Percentiles rank a stretch among this genome's conserved stretches.
phyloP scores from a whole-genome alignment of 2,113 vertebrate species.

The Apteryx mantelli region DNA sequence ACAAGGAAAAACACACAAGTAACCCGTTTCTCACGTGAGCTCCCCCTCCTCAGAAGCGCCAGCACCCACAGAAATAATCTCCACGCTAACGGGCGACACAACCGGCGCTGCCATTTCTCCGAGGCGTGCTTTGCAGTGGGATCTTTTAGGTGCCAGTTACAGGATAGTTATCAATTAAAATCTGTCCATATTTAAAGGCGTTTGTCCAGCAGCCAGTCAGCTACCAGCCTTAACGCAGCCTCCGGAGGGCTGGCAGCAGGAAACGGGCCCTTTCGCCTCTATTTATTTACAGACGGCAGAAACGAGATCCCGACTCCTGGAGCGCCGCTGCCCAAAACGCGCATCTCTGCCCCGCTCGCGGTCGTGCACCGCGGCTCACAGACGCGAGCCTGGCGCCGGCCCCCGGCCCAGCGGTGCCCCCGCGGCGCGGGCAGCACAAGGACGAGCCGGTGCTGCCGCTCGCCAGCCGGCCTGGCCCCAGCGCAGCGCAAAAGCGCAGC shows the following conservation, averaged over 20 bases:
- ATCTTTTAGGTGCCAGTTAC: neutral
- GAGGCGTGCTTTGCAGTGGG: neutral
- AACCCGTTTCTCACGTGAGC: neutral
- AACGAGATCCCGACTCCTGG: constrained; percentile 14
- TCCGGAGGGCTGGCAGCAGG: neutral
- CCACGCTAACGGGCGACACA: neutral
- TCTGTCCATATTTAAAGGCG: neutral
- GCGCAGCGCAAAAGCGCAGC: neutral
- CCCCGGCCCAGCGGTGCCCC: neutral
- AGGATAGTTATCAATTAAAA: neutral
- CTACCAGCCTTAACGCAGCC: neutral
- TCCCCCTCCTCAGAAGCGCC: neutral
- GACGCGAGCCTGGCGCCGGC: neutral
- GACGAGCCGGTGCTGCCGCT: neutral
- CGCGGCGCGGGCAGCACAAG: neutral
- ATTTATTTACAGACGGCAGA: constrained; percentile 56
- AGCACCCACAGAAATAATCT: neutral
- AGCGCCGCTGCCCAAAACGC: accelerated
- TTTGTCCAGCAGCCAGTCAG: neutral
- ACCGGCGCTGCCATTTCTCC: neutral
- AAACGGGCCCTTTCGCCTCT: constrained; percentile 44
- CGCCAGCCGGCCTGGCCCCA: neutral
- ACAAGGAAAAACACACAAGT: neutral
- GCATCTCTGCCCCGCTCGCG: neutral
- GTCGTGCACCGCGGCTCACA: neutral